These are phyloP conservation scores for Gracilinanus agilis DNA, from an alignment of 2,113 vertebrate species.

Conservation along the genomic window DNA sequence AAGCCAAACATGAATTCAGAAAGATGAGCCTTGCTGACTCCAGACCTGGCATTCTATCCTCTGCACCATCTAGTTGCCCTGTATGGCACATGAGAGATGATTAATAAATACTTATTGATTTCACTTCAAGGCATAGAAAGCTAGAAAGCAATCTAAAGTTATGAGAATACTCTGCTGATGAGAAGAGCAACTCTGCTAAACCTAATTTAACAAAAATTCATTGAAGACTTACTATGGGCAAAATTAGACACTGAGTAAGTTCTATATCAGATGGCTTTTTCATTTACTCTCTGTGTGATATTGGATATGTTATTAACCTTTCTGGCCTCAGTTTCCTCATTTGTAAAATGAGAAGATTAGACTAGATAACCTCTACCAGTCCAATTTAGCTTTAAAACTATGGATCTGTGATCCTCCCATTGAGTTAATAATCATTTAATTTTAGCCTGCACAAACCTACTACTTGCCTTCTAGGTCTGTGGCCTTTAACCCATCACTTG, in stretches of 20 bases:
- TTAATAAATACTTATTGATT: neutral
- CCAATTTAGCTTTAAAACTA: neutral
- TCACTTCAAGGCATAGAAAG: neutral
- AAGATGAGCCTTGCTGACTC: neutral
- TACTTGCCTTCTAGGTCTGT: neutral
- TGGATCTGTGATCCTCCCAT: neutral
- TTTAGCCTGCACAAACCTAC: neutral
- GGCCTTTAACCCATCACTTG: neutral
- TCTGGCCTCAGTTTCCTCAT: neutral
- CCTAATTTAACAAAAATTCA: neutral
- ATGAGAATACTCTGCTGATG: neutral
- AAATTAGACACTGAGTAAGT: neutral
- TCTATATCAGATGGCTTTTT: neutral
- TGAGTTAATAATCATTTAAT: neutral
- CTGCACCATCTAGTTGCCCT: neutral
- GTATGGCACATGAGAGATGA: neutral
- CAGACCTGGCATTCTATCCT: neutral
- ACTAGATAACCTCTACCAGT: neutral
- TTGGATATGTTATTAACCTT: neutral
- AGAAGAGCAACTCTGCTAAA: neutral
- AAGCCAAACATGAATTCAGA: neutral
- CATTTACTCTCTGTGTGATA: neutral
- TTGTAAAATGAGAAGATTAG: neutral
- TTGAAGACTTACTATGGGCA: neutral
- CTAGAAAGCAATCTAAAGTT: neutral